Percentiles rank a stretch among this genome's conserved stretches.
Conservation (phyloP, 2,888 invertebrate species). For the Sialis lutaria region DNA sequence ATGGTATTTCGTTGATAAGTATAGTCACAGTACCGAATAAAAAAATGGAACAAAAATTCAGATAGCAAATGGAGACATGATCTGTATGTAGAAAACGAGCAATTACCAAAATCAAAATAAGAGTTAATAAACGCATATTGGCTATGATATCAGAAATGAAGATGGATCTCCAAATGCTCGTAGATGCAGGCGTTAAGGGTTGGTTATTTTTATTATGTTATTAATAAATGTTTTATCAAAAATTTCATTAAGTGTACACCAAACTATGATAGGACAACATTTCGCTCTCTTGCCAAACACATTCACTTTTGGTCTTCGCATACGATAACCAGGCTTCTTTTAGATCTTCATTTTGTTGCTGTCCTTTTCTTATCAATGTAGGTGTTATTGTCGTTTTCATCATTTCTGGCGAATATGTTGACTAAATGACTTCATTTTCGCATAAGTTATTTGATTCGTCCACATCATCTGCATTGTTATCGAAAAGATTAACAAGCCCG, state of each 20-base stretch:
- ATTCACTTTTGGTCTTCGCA: no score
- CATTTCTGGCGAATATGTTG: no score
- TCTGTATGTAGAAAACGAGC: conserved; percentile 60
- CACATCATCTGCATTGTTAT: no score
- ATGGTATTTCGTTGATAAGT: no score
- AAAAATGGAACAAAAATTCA: conserved; percentile 27
- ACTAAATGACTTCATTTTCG: no score
- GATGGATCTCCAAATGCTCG: conserved; percentile 80
- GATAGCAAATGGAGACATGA: conserved; percentile 33
- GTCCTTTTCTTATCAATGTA: no score
- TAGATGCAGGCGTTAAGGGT: conserved; percentile 75
- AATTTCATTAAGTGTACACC: background rate
- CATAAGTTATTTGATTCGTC: no score
- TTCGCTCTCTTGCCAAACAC: no score
- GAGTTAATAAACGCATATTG: conserved; percentile 75
- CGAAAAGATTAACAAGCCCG: no score
- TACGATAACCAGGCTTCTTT: no score
- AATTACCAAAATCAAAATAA: conserved; percentile 71
- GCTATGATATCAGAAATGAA: conserved; percentile 88
- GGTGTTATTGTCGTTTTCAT: no score
- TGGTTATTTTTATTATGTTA: background rate
- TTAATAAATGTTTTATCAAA: conserved; percentile 3
- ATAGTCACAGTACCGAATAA: conserved; percentile 10
- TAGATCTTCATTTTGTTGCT: no score
- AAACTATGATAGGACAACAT: background rate